Evolutionary conservation across 2,888 invertebrate genomes (phyloP).

Genomic region (Hermaeophaga mercurialis): DNA sequence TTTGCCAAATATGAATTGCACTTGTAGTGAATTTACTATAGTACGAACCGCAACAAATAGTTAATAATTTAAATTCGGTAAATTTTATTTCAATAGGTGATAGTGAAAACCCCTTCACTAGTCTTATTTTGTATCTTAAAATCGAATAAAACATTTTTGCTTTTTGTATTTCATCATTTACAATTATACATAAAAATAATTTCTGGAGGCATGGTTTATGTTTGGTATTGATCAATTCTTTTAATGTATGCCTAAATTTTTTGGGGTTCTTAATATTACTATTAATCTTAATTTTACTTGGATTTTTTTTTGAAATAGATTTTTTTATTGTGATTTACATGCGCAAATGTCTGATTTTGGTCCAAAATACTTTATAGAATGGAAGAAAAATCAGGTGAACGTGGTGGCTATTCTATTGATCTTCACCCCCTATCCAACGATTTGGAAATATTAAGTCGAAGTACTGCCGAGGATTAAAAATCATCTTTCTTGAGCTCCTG

Average conservation of each 20-base stretch:
- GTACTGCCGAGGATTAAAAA: too few species aligned
- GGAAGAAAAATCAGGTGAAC: too few species aligned
- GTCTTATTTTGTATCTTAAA: slow-evolving; percentile 8
- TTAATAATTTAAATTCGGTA: background rate
- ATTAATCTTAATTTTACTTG: background rate
- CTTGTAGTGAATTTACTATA: slow-evolving; percentile 1
- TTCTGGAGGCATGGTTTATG: background rate
- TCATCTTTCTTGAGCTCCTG: too few species aligned
- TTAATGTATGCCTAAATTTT: background rate
- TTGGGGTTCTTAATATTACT: background rate
- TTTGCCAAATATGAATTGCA: slow-evolving; percentile 16
- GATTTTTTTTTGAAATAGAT: too few species aligned
- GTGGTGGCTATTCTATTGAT: too few species aligned
- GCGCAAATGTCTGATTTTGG: too few species aligned
- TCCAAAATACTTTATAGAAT: too few species aligned
- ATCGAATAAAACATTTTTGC: slow-evolving; percentile 9
- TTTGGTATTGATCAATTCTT: background rate
- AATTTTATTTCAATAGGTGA: background rate
- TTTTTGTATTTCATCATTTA: slow-evolving; percentile 3
- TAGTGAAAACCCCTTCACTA: background rate
- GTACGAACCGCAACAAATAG: background rate
- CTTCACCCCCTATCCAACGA: too few species aligned
- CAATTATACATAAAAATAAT: background rate
- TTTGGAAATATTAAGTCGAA: too few species aligned
- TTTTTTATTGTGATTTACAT: too few species aligned